Evolutionary conservation across 2,888 invertebrate genomes (phyloP).

Genomic region (Chloromyia formosa): DNA sequence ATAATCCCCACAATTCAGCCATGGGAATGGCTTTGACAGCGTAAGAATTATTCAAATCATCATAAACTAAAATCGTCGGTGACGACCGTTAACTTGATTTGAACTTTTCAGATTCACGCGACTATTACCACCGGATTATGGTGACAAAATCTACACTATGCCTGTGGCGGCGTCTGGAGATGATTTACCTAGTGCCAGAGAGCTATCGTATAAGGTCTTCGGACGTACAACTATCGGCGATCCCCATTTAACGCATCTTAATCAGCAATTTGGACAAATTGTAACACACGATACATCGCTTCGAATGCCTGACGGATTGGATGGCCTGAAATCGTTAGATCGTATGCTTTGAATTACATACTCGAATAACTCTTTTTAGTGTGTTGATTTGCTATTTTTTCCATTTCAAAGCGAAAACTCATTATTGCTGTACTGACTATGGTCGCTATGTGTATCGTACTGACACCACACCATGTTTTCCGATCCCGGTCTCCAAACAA

Average conservation of each 20-base stretch:
- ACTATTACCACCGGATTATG: conserved; percentile 13
- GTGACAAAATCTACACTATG: conserved; percentile 3
- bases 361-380: too few relatives aligned
- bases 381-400: too few relatives aligned
- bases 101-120: conserved; percentile 5
- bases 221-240: neutral
- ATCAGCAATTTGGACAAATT: conserved; percentile 28
- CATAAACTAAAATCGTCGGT: neutral
- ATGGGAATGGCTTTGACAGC: conserved; percentile 10
- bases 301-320: conserved; percentile 45
- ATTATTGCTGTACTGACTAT: conserved; percentile 74
- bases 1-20: conserved; percentile 16
- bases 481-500: conserved; percentile 67
- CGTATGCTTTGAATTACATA: too few relatives aligned
- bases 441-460: conserved; percentile 57
- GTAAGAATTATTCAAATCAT: conserved; percentile 3
- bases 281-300: conserved; percentile 52
- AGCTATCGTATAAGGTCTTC: conserved; percentile 6
- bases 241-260: neutral
- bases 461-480: conserved; percentile 64
- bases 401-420: conserved; percentile 66
- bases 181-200: conserved; percentile 19
- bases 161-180: neutral
- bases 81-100: neutral
- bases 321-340: conserved; percentile 6